phyloP scores from a whole-genome alignment of 2,888 invertebrate species.

The Chymomyza fuscimana region DNA sequence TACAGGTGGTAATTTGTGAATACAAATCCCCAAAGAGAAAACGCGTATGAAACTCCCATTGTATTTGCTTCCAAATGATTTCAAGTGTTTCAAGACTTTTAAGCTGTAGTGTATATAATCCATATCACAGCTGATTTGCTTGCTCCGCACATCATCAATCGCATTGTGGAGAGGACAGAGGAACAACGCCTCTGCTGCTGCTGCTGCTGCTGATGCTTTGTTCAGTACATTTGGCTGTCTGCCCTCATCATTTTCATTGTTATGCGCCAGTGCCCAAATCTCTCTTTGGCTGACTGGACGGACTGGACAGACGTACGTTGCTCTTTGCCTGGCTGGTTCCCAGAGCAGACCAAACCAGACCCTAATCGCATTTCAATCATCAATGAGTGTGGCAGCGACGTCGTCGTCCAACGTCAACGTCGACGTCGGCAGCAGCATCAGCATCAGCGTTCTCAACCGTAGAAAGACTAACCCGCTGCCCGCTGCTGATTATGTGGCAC shows the following conservation, averaged over 20 bases:
- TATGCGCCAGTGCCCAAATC: constrained; percentile 67
- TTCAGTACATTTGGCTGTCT: constrained; percentile 42
- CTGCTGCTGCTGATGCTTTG: no score
- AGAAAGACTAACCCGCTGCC: constrained; percentile 8
- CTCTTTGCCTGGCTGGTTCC: constrained; percentile 10
- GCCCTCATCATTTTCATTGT: constrained; percentile 68
- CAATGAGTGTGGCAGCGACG: constrained; percentile 55
- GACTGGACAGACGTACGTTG: constrained; percentile 22
- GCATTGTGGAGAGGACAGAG: neutral
- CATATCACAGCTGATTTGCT: constrained; percentile 50
- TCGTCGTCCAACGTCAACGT: neutral
- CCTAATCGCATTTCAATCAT: constrained; percentile 73
- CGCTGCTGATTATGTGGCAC: constrained; percentile 22
- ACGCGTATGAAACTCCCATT: no score
- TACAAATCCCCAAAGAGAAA: no score
- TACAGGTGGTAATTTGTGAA: no score
- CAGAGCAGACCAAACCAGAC: constrained; percentile 47
- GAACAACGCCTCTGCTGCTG: neutral
- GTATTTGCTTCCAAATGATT: no score
- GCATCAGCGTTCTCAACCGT: neutral
- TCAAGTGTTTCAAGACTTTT: no score
- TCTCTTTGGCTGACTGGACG: constrained; percentile 55
- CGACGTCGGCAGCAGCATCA: no score
- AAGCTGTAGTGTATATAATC: constrained; percentile 31
- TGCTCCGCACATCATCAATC: constrained; percentile 52